Conservation (phyloP, 2,888 invertebrate genomes). For the Pristionchus maxplancki region DNA sequence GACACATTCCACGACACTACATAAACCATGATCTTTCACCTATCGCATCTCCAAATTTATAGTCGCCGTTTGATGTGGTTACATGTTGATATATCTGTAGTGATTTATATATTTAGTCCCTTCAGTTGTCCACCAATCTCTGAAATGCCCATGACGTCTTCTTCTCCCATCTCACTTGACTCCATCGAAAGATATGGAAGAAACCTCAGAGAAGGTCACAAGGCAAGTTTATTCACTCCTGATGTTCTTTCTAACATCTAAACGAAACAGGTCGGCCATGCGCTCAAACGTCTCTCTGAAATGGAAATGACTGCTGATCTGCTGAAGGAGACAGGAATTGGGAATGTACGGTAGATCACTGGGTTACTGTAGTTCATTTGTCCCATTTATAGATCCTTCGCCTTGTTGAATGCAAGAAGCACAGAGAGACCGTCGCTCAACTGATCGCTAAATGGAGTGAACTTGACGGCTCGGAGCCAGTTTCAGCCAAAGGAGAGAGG, state of each 20-base stretch:
- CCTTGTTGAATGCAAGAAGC: not conserved
- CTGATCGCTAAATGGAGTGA: not conserved
- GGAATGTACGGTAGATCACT: not conserved
- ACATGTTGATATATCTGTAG: too few species aligned
- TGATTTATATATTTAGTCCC: too few species aligned
- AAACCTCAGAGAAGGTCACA: not conserved
- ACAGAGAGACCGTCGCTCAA: not conserved
- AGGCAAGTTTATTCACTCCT: not conserved
- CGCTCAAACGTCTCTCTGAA: not conserved
- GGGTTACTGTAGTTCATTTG: not conserved
- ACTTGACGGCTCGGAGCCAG: not conserved
- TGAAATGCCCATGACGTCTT: not conserved
- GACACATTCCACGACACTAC: too few species aligned
- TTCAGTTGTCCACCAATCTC: too few species aligned
- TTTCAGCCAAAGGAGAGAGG: not conserved
- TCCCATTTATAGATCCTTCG: not conserved
- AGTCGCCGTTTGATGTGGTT: too few species aligned
- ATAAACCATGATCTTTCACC: too few species aligned
- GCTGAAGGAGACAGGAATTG: not conserved
- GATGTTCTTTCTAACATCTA: not conserved
- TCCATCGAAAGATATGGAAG: not conserved
- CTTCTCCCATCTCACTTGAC: not conserved
- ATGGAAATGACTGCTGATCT: not conserved
- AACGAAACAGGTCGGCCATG: not conserved
- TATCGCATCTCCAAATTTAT: too few species aligned